These are phyloP conservation scores for Chrysoperla carnea DNA, from an alignment of 1,140 invertebrate species.

Conservation along the genomic window DNA sequence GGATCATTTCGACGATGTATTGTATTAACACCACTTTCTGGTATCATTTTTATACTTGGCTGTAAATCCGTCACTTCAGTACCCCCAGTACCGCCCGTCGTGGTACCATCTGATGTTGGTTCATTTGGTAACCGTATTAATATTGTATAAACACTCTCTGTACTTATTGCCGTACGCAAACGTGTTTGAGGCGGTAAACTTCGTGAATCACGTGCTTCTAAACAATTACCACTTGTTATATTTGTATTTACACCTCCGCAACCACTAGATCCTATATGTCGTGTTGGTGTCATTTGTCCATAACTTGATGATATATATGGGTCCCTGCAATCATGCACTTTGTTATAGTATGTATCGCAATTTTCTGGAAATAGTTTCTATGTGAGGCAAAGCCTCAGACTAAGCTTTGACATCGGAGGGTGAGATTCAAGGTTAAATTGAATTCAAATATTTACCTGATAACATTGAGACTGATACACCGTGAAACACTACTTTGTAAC, in stretches of 20 bases:
- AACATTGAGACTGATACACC: constrained; percentile 65
- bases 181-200: constrained; percentile 23
- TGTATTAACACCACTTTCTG: constrained; percentile 38
- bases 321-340: constrained; percentile 20
- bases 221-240: background rate
- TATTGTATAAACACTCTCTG: constrained; percentile 78
- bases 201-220: constrained; percentile 17
- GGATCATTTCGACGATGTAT: constrained; percentile 22
- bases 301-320: constrained; percentile 19
- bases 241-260: constrained; percentile 7
- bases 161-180: constrained; percentile 40
- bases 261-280: constrained; percentile 13
- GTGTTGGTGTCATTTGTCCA: constrained; percentile 6
- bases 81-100: constrained; percentile 23
- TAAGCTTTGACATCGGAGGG: too few species aligned
- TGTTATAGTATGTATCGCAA: too few species aligned
- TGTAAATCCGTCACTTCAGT: constrained; percentile 7
- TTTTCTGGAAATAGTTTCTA: too few species aligned
- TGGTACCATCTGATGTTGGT: constrained; percentile 30
- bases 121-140: constrained; percentile 61
- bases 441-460: constrained; percentile 25
- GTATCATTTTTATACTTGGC: constrained; percentile 75
- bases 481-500: constrained; percentile 61
- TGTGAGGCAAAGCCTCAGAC: too few species aligned
- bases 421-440: too few species aligned